phyloP scores from a whole-genome alignment of 2,113 vertebrate species.

The Carollia perspicillata region DNA sequence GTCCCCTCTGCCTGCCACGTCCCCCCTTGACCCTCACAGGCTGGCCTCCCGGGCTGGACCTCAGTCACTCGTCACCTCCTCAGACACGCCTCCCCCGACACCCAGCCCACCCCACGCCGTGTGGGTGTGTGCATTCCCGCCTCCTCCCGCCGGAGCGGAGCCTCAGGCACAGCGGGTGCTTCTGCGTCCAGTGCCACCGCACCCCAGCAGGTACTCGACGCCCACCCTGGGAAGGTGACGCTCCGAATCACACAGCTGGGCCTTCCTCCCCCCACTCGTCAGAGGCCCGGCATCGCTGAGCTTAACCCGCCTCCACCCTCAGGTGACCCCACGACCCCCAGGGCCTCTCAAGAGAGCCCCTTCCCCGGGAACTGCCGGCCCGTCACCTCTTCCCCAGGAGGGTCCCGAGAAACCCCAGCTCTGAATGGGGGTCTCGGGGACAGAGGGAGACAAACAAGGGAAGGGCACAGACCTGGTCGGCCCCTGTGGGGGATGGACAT shows the following conservation, averaged over 20 bases:
- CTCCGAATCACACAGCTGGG: too few relatives aligned
- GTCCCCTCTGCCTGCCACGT: background rate
- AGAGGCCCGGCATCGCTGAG: too few relatives aligned
- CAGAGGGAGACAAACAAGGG: background rate
- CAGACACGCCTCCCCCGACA: background rate
- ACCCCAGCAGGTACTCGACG: too few relatives aligned
- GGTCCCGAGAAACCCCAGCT: background rate
- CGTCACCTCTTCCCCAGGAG: background rate
- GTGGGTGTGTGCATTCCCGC: background rate
- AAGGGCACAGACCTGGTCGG: background rate
- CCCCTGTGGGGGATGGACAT: background rate
- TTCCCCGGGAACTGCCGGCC: background rate
- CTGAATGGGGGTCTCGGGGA: background rate
- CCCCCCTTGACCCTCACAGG: background rate
- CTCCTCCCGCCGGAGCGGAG: background rate
- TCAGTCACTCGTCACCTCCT: background rate
- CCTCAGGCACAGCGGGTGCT: background rate
- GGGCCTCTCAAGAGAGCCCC: background rate
- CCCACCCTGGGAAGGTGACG: too few relatives aligned
- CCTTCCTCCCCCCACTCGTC: too few relatives aligned
- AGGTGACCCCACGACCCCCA: rapidly evolving
- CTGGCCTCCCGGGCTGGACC: background rate
- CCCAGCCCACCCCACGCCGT: too few relatives aligned
- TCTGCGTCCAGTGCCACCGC: too few relatives aligned
- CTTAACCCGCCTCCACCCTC: too few relatives aligned